Evolutionary conservation across 2,113 vertebrate species (phyloP), one percentile per base, ranked within the genome.

Genomic region (Phycodurus eques): DNA sequence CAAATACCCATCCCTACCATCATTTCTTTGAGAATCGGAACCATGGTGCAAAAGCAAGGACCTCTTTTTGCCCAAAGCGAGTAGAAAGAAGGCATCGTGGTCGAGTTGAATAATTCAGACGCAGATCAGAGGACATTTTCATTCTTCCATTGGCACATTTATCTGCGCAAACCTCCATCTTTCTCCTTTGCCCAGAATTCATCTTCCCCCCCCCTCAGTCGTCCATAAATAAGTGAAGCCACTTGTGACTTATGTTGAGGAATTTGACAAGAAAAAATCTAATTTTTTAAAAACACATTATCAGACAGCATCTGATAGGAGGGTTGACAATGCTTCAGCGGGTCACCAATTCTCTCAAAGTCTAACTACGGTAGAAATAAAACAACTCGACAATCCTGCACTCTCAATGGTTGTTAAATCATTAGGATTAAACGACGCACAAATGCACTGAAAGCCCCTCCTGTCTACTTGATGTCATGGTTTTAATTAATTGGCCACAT

Each of bases 41-140:
- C 76, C 65, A 62, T 68, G 63, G 76, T 70, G 3, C 1, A 68
- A 17, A 64, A 67, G 65, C 87, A 65, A 68, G 53, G 70, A 85
- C 74, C 79, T 83, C 51, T 67, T 66, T 33, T 64, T 70, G 83
- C 83, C 85, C 72, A 46, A 54, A 84, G 88, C 80, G 72, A 85
- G 78, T 85, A 82, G 79, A 82, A 81, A 17, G 69, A 64, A 79
- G 80, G 80, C 85, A 87, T 89, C 83, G 83, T 86, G 85, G 80
- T 78, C 39, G 62, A 77, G 78, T 70, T 88, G 75, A 91, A 91
- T 90, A 84, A 90, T 90, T 92, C 75, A 90, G 79, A 74, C 77
- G 49, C 75, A 75, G 78, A 85, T 87, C 84, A 87, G 78, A 83
- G 81, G 67, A 66, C 70, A 73, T 87, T 81, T 89, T 90, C 85